These are phyloP conservation scores for Sciurus vulgaris DNA, from an alignment of 2,797 vertebrate genomes.

Conservation along the genomic window DNA sequence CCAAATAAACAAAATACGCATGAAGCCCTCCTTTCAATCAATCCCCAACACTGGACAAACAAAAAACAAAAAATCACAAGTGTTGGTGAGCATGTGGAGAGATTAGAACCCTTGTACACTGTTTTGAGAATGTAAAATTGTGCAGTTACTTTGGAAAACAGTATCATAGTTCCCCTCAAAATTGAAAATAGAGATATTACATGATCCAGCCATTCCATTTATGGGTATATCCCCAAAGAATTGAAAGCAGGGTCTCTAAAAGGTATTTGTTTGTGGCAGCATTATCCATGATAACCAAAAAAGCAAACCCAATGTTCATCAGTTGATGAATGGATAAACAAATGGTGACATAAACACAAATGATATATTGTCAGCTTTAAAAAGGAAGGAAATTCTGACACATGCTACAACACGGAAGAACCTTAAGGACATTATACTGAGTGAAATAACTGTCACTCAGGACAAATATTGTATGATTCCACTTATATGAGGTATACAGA, in stretches of 20 bases:
- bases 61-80: background rate
- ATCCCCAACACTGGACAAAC: background rate
- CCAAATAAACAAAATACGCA: background rate
- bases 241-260: background rate
- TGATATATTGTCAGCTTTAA: background rate
- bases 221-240: background rate
- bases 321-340: background rate
- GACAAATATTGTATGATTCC: background rate
- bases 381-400: slow-evolving; percentile 2
- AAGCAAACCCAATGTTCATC: background rate
- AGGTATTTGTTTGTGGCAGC: background rate
- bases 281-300: background rate
- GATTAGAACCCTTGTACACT: background rate
- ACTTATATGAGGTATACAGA: background rate
- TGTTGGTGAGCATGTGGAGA: background rate
- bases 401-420: background rate
- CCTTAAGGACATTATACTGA: background rate
- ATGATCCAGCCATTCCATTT: background rate
- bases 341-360: background rate
- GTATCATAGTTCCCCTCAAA: background rate
- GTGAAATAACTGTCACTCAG: background rate
- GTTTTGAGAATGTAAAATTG: background rate
- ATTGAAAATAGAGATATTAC: background rate
- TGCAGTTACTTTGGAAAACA: background rate
- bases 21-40: background rate